Conservation (phyloP, 1,140 invertebrate species). For the Akabosia matsudoensis region DNA sequence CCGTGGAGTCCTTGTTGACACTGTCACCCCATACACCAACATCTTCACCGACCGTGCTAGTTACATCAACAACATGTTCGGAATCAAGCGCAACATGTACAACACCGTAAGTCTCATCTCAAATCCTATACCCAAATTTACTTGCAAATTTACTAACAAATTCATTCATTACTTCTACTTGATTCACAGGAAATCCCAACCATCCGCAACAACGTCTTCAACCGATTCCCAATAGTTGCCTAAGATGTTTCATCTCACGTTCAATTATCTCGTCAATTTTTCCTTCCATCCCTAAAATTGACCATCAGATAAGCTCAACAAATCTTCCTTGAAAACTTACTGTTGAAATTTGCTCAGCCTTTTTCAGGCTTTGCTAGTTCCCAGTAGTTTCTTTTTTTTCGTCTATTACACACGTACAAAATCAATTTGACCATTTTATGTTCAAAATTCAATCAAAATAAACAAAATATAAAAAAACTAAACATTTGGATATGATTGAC, state of each 20-base stretch:
- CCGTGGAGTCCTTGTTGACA: not conserved
- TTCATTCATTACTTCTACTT: not conserved
- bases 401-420: too few relatives aligned
- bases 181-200: not conserved
- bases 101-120: not conserved
- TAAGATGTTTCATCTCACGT: not conserved
- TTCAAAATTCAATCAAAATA: too few relatives aligned
- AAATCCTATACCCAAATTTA: not conserved
- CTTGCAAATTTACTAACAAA: not conserved
- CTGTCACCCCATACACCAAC: not conserved
- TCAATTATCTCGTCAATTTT: not conserved
- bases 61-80: not conserved
- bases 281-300: not conserved
- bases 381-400: not conserved
- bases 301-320: not conserved
- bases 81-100: not conserved
- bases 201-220: not conserved
- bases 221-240: slow-evolving; percentile 11
- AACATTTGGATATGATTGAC: too few relatives aligned
- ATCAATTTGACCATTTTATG: too few relatives aligned
- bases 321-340: not conserved
- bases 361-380: not conserved
- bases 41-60: not conserved
- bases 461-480: too few relatives aligned
- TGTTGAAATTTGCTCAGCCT: not conserved